Conservation (phyloP, 1,140 invertebrate genomes). For the Conus betulinus region DNA sequence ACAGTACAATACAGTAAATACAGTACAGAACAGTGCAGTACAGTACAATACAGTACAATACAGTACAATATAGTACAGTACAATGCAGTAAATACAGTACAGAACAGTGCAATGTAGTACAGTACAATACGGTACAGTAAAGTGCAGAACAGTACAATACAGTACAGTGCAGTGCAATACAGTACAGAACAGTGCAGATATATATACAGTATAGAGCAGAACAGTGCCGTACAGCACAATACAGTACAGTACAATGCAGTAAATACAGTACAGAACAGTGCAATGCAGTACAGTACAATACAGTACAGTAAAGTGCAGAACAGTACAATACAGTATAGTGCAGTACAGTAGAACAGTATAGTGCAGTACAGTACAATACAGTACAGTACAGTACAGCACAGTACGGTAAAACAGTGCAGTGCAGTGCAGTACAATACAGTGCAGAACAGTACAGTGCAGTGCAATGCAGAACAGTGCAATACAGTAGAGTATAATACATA, state of each 20-base stretch:
- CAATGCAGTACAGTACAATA: no score
- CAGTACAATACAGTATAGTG: slow-evolving; percentile 32
- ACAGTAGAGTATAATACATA: slow-evolving; percentile 17
- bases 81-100: slow-evolving; percentile 14
- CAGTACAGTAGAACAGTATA: slow-evolving; percentile 36
- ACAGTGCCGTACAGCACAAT: slow-evolving; percentile 32
- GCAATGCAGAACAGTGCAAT: slow-evolving; percentile 19
- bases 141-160: slow-evolving; percentile 43
- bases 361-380: slow-evolving; percentile 37
- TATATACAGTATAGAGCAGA: slow-evolving; percentile 15
- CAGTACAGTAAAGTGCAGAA: no score
- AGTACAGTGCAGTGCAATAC: slow-evolving; percentile 37
- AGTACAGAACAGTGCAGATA: slow-evolving; percentile 36
- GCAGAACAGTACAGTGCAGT: slow-evolving; percentile 39
- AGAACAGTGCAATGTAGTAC: slow-evolving; percentile 36
- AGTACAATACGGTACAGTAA: slow-evolving; percentile 40
- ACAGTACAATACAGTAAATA: no score
- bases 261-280: no score
- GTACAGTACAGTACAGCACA: slow-evolving; percentile 37
- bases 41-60: slow-evolving; percentile 37
- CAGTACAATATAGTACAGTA: slow-evolving; percentile 39
- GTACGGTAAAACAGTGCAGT: slow-evolving; percentile 42
- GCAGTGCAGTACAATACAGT: slow-evolving; percentile 39
- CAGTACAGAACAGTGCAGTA: slow-evolving; percentile 33
- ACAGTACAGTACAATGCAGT: no score